These are phyloP conservation scores for Stenopsyche tienmushanensis DNA, from an alignment of 1,140 invertebrate species.

Conservation along the genomic window DNA sequence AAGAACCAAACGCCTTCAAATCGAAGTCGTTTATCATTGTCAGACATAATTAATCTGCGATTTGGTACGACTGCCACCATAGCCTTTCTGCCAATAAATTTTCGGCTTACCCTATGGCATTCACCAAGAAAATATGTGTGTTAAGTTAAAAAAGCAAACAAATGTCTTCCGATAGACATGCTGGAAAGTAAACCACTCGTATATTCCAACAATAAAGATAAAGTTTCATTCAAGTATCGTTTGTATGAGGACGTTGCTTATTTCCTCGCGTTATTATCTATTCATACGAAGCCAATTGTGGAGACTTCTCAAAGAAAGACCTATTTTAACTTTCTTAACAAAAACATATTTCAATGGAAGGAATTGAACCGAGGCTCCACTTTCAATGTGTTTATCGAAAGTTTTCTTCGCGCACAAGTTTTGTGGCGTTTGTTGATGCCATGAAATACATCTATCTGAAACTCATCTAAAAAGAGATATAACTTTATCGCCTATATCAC, in stretches of 20 bases:
- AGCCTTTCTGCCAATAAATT: constrained; percentile 34
- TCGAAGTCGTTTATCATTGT: constrained; percentile 38
- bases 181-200: too few relatives aligned
- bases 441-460: constrained; percentile 12
- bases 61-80: constrained; percentile 31
- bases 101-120: not conserved
- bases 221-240: too few relatives aligned
- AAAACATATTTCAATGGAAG: not conserved
- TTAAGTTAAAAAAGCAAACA: too few relatives aligned
- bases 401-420: not conserved
- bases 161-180: too few relatives aligned
- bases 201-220: too few relatives aligned
- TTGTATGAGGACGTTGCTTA: too few relatives aligned
- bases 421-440: not conserved
- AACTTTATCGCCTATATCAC: constrained; percentile 4
- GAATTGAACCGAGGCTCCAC: not conserved
- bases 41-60: constrained; percentile 41
- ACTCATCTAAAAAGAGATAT: constrained; percentile 17
- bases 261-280: too few relatives aligned
- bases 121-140: not conserved
- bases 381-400: not conserved
- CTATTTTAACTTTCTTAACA: not conserved
- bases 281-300: too few relatives aligned
- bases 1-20: constrained; percentile 20
- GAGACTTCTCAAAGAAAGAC: not conserved